phyloP scores from a whole-genome alignment of 2,888 invertebrate species.

The Trachelus iudaicus region DNA sequence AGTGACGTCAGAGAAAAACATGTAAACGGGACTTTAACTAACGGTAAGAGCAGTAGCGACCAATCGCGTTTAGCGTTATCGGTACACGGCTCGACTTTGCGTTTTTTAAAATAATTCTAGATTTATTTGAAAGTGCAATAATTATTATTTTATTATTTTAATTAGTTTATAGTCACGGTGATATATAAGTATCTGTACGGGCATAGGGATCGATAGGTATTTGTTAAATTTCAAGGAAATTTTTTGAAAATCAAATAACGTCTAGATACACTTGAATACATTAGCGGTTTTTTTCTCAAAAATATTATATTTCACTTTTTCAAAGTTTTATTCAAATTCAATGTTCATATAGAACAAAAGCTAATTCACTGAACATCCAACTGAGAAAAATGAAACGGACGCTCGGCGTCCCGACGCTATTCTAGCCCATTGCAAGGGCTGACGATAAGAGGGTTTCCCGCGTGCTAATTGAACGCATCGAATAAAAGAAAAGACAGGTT shows the following conservation, averaged over 20 bases:
- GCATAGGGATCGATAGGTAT: neutral
- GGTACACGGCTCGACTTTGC: neutral
- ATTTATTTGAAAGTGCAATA: neutral
- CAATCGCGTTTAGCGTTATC: neutral
- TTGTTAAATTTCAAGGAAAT: neutral
- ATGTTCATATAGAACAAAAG: neutral
- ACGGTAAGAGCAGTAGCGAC: neutral
- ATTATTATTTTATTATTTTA: neutral
- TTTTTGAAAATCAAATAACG: neutral
- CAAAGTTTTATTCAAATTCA: neutral
- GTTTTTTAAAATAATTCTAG: neutral
- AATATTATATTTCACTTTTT: neutral
- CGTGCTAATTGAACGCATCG: neutral
- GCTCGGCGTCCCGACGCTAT: neutral
- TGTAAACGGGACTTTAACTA: neutral
- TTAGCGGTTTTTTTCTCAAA: neutral
- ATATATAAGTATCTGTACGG: neutral
- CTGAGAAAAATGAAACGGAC: neutral
- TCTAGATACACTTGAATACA: too few species aligned
- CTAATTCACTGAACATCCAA: neutral
- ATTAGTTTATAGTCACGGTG: neutral
- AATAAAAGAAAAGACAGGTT: neutral
- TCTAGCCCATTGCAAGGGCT: neutral
- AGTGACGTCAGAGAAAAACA: neutral
- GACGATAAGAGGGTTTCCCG: neutral